Conservation (phyloP, 2,797 vertebrate species). For the Heterohyrax brucei region DNA sequence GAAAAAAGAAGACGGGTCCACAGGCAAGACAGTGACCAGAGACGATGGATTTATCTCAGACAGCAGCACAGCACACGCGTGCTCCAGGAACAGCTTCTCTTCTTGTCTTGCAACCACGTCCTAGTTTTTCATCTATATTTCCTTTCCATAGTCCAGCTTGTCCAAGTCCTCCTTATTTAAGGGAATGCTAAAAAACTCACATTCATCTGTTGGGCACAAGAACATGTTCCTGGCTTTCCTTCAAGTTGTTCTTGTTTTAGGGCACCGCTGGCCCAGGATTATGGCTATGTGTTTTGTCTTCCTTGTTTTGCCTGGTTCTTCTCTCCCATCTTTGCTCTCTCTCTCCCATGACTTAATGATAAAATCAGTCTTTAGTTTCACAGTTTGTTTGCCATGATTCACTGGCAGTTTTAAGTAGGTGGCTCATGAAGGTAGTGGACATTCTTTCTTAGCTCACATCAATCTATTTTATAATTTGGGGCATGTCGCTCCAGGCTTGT, state of each 20-base stretch:
- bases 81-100: not conserved
- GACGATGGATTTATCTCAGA: not conserved
- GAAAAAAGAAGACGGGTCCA: not conserved
- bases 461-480: constrained; percentile 91
- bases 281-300: constrained; percentile 37
- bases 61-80: not conserved
- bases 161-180: not conserved
- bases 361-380: constrained; percentile 81
- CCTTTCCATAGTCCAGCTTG: not conserved
- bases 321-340: constrained; percentile 58
- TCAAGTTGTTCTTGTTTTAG: constrained; percentile 37
- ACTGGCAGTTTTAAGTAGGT: constrained; percentile 79
- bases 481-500: constrained; percentile 98
- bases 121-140: not conserved
- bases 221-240: not conserved
- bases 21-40: constrained; percentile 11
- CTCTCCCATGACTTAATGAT: constrained; percentile 76
- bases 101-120: not conserved
- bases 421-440: constrained; percentile 57
- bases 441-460: not conserved
- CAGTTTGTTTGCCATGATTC: constrained; percentile 81
- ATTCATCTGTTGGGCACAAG: constrained; percentile 40
- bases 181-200: constrained; percentile 44
- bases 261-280: not conserved
- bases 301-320: constrained; percentile 6